Base-by-base conservation (phyloP, 2,888 invertebrate species). In the Cenopis cana region DNA sequence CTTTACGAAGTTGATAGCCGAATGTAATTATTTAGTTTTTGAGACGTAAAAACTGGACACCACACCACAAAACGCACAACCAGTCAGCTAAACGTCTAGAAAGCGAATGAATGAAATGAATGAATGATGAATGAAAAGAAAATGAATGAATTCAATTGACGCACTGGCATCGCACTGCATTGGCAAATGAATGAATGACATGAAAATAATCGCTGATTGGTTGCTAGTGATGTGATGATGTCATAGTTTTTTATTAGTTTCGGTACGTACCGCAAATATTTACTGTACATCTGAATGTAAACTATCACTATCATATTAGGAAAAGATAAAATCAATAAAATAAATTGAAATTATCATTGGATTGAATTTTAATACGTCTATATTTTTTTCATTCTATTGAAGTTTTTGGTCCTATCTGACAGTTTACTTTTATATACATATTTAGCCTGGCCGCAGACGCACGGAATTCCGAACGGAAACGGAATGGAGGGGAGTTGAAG, bases 261-360 rank as follows among this genome's bases (percentile, higher is more conserved):
- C 54, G 54, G 64, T 52, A 64, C 38, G 64, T 64, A 54, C 64
- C 64, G 14, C 4, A 54, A 38, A 10, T 18, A 20, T 49, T 24
- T 38, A 9, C 4, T 2, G n/a, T 56, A 9, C 5, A 29, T 29
- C 5, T 5, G 5, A 29, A n/a, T n/a, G n/a, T n/a, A n/a, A n/a
- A n/a, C n/a, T n/a, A n/a, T n/a, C n/a, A n/a, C n/a, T n/a, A n/a
- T n/a, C n/a, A n/a, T n/a, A n/a, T n/a, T n/a, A n/a, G n/a, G n/a
- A n/a, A n/a, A n/a, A n/a, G n/a, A n/a, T n/a, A n/a, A n/a, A n/a
- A n/a, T n/a, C n/a, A n/a, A n/a, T n/a, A n/a, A n/a, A n/a, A n/a
- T n/a, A n/a, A n/a, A n/a, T n/a, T n/a, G n/a, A 24, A 24, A 24
- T 24, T 4, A 24, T 24, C 24, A 24, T 24, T 24, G 4, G 24